A percentile compares a stretch with the other conserved stretches of the same genome.
Conservation (phyloP, 1,140 invertebrate species). For the Musca domestica region DNA sequence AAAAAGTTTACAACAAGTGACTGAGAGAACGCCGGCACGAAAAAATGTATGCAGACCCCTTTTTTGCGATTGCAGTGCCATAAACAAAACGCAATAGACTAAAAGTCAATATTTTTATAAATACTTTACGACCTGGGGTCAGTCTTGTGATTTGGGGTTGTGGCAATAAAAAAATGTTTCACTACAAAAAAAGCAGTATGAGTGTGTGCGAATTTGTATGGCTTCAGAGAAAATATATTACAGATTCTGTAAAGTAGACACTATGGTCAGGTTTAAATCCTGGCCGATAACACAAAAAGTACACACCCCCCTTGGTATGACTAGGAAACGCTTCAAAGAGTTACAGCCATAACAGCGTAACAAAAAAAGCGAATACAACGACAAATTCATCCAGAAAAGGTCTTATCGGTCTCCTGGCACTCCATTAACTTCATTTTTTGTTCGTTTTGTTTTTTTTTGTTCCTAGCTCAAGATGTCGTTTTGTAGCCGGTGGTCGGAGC, state of each 20-base stretch:
- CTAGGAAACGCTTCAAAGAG: neutral
- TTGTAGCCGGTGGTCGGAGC: too few relatives aligned
- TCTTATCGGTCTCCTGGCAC: slow-evolving; percentile 14
- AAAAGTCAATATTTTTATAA: slow-evolving; percentile 20
- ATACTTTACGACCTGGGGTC: slow-evolving; percentile 1
- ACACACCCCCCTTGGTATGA: neutral
- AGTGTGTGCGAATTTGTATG: neutral
- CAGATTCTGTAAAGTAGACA: neutral
- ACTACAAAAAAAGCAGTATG: too few relatives aligned
- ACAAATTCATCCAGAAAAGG: neutral
- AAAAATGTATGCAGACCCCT: neutral
- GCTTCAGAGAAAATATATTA: slow-evolving; percentile 5
- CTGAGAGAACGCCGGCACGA: too few relatives aligned
- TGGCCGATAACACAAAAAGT: too few relatives aligned
- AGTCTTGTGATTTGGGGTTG: too few relatives aligned
- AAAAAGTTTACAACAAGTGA: neutral
- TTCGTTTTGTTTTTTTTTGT: neutral
- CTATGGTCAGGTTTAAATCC: neutral
- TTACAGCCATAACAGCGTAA: neutral
- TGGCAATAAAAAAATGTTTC: too few relatives aligned
- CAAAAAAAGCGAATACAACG: neutral
- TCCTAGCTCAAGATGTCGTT: neutral
- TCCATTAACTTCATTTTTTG: slow-evolving; percentile 13
- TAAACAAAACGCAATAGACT: slow-evolving; percentile 16
- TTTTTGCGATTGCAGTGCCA: neutral